Evolutionary conservation across 2,113 vertebrate genomes (phyloP).

Genomic region (Elanus axillaris): DNA sequence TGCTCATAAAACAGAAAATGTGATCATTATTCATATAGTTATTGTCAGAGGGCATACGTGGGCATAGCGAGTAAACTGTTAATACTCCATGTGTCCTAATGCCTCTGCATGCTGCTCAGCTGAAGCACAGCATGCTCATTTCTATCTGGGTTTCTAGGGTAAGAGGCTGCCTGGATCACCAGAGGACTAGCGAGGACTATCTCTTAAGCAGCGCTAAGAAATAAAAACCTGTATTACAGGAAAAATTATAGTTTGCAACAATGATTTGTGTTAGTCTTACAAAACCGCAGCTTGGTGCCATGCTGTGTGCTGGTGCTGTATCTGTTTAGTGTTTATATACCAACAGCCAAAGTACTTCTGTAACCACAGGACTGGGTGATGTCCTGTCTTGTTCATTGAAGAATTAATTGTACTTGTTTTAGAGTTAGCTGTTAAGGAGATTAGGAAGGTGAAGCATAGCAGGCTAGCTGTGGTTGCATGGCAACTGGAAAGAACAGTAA

Average conservation of each 20-base stretch:
- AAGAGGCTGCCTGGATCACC: neutral
- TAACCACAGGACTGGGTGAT: neutral
- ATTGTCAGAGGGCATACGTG: neutral
- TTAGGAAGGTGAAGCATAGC: conserved; percentile 38
- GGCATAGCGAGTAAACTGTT: neutral
- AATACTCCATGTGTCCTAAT: neutral
- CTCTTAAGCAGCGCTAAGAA: neutral
- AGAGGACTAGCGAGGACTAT: neutral
- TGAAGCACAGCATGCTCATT: neutral
- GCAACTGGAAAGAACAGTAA: conserved; percentile 45
- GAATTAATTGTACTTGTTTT: conserved; percentile 49
- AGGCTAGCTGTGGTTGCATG: conserved; percentile 45
- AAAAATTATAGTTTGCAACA: neutral
- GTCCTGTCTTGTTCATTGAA: conserved; percentile 3
- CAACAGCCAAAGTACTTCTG: neutral
- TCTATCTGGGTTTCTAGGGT: neutral
- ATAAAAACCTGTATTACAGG: neutral
- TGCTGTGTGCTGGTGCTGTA: neutral
- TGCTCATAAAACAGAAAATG: neutral
- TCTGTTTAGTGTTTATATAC: neutral
- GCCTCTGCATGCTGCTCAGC: neutral
- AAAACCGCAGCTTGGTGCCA: neutral
- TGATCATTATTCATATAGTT: neutral
- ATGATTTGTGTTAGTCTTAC: neutral
- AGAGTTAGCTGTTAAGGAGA: conserved; percentile 47